Evolutionary conservation across 2,797 vertebrate genomes (phyloP), one percentile per base, ranked within the genome.

Genomic region (Meriones psammophilus): DNA sequence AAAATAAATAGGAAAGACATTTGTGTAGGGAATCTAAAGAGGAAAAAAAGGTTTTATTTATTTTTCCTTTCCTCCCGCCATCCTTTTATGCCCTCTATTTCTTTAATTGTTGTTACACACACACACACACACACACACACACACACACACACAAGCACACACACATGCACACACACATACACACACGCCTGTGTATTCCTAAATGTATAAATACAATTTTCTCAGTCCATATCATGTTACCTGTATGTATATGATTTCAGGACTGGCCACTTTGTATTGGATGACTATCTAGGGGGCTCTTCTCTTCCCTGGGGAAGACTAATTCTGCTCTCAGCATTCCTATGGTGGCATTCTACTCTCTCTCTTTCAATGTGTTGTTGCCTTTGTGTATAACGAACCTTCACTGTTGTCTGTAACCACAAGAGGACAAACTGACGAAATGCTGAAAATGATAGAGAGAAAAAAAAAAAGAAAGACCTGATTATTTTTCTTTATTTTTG

Each of bases 321-420:
- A n/a, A 68, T n/a, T 33, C 42, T 68, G 7, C 20, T 50, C 30
- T 54, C 18, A 20, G 30, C 4, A 50, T n/a, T 69, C 42, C 66
- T 5, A 68, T 1, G 12, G 6, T 17, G 1, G 3, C 18, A 5
- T 15, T 26, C 62, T 8, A 17, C 8, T 33, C 17, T 33, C 8
- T 7, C 5, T 0, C 56, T 69, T 50, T 26, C 8, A 74, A 7
- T 8, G 9, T 77, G 5, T 15, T 64, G 5, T 54, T 14, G 2
- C 33, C 8, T 92, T 87, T 90, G 28, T 22, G 1, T 2, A 17
- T 79, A 50, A 50, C 22, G 18, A 56, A 20, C 13, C 64, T 76
- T 58, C 71, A 36, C 5, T 56, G 39, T 58, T 80, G 1, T 66
- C 17, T 60, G 3, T 68, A 71, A 36, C 17, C 50, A 3, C 42